phyloP scores from a whole-genome alignment of 2,113 vertebrate species.

The Ammodytes dubius region DNA sequence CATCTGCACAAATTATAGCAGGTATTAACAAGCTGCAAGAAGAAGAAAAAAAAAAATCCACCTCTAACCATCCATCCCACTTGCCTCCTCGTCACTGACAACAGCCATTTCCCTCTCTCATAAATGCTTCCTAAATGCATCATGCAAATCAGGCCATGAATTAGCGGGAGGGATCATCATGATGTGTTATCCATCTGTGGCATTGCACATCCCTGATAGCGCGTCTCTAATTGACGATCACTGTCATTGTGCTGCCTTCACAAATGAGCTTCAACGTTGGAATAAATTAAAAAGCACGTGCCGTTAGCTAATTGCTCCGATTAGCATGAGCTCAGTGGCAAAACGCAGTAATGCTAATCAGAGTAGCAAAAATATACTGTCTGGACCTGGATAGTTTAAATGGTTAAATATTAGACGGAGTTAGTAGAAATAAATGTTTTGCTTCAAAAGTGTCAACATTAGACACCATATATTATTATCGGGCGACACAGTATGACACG shows the following conservation, averaged over 20 bases:
- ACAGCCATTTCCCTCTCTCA: conserved; percentile 72
- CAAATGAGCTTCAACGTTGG: conserved; percentile 62
- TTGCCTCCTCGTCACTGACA: conserved; percentile 67
- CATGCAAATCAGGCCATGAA: conserved; percentile 76
- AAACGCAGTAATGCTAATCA: conserved; percentile 64
- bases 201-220: conserved; percentile 62
- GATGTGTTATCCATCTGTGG: conserved; percentile 74
- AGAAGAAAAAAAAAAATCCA: conserved; percentile 25
- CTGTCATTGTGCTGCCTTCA: conserved; percentile 74
- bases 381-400: conserved; percentile 28
- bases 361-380: conserved; percentile 42
- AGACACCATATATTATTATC: too few relatives aligned
- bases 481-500: too few relatives aligned
- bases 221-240: conserved; percentile 79
- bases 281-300: conserved; percentile 78
- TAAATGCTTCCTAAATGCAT: conserved; percentile 79
- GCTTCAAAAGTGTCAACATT: background rate
- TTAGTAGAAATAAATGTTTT: background rate
- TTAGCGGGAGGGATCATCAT: conserved; percentile 69
- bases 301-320: conserved; percentile 78
- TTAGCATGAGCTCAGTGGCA: conserved; percentile 74
- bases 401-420: conserved; percentile 22
- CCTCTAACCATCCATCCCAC: conserved; percentile 54
- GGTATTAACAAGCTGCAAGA: conserved; percentile 66
- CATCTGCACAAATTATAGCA: conserved; percentile 74